Evolutionary conservation across 2,888 invertebrate genomes (phyloP).

Genomic region (Cyaniris semiargus): DNA sequence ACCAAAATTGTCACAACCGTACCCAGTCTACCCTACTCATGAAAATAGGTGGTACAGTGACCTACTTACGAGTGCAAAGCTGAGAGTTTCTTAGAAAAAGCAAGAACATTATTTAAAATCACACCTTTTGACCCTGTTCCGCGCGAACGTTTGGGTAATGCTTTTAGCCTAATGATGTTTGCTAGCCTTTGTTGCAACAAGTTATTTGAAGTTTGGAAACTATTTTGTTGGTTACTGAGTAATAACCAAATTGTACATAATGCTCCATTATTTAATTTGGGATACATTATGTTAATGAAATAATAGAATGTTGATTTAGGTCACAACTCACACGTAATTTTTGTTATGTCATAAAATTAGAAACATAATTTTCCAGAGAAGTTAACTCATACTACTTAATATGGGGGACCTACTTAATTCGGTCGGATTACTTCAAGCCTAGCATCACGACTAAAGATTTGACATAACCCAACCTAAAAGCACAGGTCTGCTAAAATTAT

Average conservation of each 20-base stretch:
- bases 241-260: background rate
- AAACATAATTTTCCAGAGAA: background rate
- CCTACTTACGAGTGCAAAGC: conserved; percentile 48
- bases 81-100: conserved; percentile 29
- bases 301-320: background rate
- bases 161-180: conserved; percentile 28
- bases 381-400: too few relatives aligned
- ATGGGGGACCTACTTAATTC: too few relatives aligned
- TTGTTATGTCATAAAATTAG: background rate
- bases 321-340: background rate
- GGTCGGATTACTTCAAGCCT: background rate
- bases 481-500: too few relatives aligned
- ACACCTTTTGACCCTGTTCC: conserved; percentile 30
- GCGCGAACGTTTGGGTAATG: conserved; percentile 16
- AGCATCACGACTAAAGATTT: background rate
- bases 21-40: too few relatives aligned
- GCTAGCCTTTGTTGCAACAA: conserved; percentile 5
- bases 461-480: too few relatives aligned
- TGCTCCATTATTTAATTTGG: conserved; percentile 6
- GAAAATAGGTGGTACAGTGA: conserved; percentile 44
- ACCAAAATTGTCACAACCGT: too few relatives aligned
- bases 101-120: conserved; percentile 31
- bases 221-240: conserved; percentile 7
- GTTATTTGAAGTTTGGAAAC: conserved; percentile 34
- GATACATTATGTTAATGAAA: background rate